Percentiles rank a stretch among this genome's conserved stretches.
Conservation (phyloP, 2,888 invertebrate genomes). For the Amblyjoppa proteus region DNA sequence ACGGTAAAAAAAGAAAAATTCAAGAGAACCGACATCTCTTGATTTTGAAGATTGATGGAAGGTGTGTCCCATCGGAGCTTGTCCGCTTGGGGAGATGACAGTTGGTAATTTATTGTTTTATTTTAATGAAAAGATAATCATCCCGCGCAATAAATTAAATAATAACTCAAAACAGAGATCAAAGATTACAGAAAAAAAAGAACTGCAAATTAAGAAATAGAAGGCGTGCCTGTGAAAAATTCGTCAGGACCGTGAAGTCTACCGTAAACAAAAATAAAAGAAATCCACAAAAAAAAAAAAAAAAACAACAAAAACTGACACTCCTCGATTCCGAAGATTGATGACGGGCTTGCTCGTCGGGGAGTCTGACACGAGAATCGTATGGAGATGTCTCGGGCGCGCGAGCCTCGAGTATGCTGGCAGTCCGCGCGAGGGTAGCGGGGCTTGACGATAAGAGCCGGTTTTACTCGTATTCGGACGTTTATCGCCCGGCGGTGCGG, state of each 20-base stretch:
- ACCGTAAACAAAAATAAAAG: neutral
- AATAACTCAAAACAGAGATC: no score
- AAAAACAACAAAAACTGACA: constrained; percentile 4
- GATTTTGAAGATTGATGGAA: neutral
- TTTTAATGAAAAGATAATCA: no score
- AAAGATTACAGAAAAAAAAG: no score
- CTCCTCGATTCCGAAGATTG: constrained; percentile 28
- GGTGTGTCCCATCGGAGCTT: no score
- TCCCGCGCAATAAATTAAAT: no score
- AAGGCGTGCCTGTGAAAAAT: neutral
- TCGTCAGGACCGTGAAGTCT: constrained; percentile 1
- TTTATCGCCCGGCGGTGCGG: constrained; percentile 73
- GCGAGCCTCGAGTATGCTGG: constrained; percentile 22
- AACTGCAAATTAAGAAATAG: no score
- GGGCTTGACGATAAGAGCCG: constrained; percentile 67
- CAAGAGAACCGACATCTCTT: neutral
- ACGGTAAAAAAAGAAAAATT: neutral
- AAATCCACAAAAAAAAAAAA: neutral
- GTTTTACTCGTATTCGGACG: constrained; percentile 78
- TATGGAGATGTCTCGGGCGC: constrained; percentile 50
- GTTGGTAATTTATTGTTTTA: no score
- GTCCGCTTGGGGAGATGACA: no score
- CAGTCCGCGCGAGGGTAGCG: neutral
- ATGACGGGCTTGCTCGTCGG: constrained; percentile 11
- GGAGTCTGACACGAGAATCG: constrained; percentile 18